Base-by-base conservation (phyloP, 2,797 vertebrate genomes). In the Pseudopleuronectes americanus region DNA sequence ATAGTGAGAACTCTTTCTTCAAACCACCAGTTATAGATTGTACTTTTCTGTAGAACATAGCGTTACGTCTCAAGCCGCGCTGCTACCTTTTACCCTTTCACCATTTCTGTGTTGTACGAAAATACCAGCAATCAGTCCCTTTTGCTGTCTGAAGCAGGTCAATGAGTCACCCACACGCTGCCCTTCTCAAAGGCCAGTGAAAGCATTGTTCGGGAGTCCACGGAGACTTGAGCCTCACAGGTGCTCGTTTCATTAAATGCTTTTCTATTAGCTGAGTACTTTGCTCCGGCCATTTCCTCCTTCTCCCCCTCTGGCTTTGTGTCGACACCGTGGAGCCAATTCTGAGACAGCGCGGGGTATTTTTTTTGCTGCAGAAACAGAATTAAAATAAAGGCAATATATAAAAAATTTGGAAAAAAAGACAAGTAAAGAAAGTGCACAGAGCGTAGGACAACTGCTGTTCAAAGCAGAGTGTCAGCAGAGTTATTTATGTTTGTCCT, bases 201-300 rank as follows among this genome's bases (percentile, higher is more conserved):
- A 76, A 26, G 31, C 23, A 51, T 49, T 66, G 63, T 56, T 82
- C 47, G 23, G 26, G 19, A 72, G 49, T 54, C 60, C 63, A 61
- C 10, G 22, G 63, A 71, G 28, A 57, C 55, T 24, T 36, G 23
- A 77, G 64, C 77, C 76, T 76, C 38, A 81, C 79, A 68, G 79
- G 36, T 75, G n/a, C 41, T 84, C 10, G 45, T 84, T 60, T 88
- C 71, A 84, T 86, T 81, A 77, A 56, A 76, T 75, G 79, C 0
- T 48, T 21, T 48, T 21, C 59, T 73, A 68, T 79, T 69, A 79
- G 55, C 13, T 38, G 66, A 73, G 56, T 23, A 45, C 62, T 80
- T 84, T 9, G 65, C 24, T 80, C 28, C 58, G 2, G 2, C 23
- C 51, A 57, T 71, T 87, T 85, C 68, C 71, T 26, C 70, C 57